Percentiles rank a stretch among this genome's conserved stretches.
These are phyloP conservation scores for Polia nebulosa DNA, from an alignment of 2,888 invertebrate genomes.

Conservation along the genomic window DNA sequence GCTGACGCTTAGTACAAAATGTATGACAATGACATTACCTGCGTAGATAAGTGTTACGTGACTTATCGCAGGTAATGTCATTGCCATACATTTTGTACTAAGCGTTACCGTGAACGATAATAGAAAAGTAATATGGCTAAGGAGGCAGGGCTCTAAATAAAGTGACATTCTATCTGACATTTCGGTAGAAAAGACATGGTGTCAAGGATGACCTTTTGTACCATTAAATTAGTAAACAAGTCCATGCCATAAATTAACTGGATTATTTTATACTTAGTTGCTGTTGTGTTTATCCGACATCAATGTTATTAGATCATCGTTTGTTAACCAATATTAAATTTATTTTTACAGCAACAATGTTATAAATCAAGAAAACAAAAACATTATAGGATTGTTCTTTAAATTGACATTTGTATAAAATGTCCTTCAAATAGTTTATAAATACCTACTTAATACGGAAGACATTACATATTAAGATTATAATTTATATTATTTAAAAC, in stretches of 20 bases:
- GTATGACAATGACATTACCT: too few relatives aligned
- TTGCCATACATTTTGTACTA: too few relatives aligned
- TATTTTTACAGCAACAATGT: background rate
- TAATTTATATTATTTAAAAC: conserved; percentile 7
- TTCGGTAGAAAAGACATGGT: conserved; percentile 25
- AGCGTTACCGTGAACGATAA: too few relatives aligned
- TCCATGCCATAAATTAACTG: background rate
- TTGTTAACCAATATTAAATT: background rate
- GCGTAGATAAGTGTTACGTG: too few relatives aligned
- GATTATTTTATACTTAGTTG: too few relatives aligned
- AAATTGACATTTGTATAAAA: conserved; percentile 20
- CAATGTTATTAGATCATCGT: background rate
- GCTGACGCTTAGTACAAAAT: too few relatives aligned
- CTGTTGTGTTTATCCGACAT: background rate
- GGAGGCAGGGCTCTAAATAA: too few relatives aligned
- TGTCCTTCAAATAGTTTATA: conserved; percentile 8
- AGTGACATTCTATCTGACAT: too few relatives aligned
- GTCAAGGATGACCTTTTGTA: background rate
- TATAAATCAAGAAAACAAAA: background rate
- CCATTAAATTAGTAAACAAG: background rate
- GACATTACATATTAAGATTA: background rate
- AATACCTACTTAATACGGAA: conserved; percentile 5
- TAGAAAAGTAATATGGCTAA: too few relatives aligned
- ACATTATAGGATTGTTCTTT: background rate
- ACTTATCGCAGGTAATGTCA: too few relatives aligned